Evolutionary conservation across 2,113 vertebrate species (phyloP), one percentile per base, ranked within the genome.

Genomic region (Catharus minimus): DNA sequence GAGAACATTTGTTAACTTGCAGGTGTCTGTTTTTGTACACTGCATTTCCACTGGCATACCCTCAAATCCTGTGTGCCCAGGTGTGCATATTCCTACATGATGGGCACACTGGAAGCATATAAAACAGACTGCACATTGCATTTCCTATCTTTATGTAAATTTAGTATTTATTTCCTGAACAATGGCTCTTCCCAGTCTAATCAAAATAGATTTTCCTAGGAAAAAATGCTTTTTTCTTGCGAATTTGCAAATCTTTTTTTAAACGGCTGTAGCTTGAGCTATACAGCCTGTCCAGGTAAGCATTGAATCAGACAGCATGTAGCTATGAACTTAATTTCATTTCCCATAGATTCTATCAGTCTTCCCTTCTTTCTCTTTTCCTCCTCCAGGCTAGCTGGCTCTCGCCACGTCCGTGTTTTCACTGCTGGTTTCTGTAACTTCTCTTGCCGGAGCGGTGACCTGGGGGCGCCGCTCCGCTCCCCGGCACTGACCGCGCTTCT

Each of bases 1-100:
- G 41, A 64, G 71, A 93, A 88, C 62, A 74, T 82, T 93, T 94
- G 76, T 75, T 86, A 64, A 21, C 74, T 95, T 82, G 85, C 56
- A 93, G 74, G 82, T 86, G 85, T 53, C 71, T 80, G 68, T 1
- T 95, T 92, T 80, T 60, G 66, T 86, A 86, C 68, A 22, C 46
- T 73, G 46, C 53, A 41, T 74, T 85, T 89, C 61, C 4, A 11
- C 16, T 39, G 46, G 82, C 69, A 84, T 58, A 82, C 33, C 58
- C 58, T 84, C 74, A 61, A 9, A 55, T 84, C 26, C 28, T 50
- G 21, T 3, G 49, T 79, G 66, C 27, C 32, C 1, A 16, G 15
- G 28, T 30, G 53, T 67, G 39, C 38, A 18, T 32, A 68, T 61
- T 91, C 61, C 53, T 49, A 65, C 11, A 18, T 4, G 26, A 82